These are phyloP conservation scores for Oreonectes daqikongensis DNA, from an alignment of 2,797 vertebrate genomes.

Conservation along the genomic window DNA sequence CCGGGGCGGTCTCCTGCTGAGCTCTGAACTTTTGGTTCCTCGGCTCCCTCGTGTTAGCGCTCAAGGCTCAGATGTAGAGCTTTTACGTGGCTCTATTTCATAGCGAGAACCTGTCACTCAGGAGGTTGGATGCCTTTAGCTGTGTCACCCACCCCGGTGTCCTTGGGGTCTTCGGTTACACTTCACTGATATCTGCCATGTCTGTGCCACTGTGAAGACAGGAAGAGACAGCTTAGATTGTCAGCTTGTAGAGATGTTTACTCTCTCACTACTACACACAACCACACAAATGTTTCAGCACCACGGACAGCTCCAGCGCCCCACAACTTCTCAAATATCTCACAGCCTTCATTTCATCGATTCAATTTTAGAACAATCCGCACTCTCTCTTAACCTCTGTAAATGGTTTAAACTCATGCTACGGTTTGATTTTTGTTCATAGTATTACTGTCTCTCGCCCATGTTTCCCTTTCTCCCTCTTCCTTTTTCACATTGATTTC, in stretches of 20 bases:
- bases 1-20: constrained; percentile 40
- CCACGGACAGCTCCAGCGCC: constrained; percentile 68
- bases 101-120: constrained; percentile 40
- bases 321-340: constrained; percentile 3
- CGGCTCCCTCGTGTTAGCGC: constrained; percentile 12
- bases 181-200: constrained; percentile 43
- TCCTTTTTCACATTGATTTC: constrained; percentile 37
- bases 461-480: constrained; percentile 2
- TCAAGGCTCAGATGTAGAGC: constrained; percentile 21
- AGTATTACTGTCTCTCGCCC: background rate
- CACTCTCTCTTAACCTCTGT: constrained; percentile 23
- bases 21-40: constrained; percentile 43
- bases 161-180: constrained; percentile 53
- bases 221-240: constrained; percentile 39
- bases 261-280: background rate
- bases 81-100: constrained; percentile 25
- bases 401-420: constrained; percentile 28
- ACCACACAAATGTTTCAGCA: constrained; percentile 72
- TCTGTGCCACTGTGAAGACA: constrained; percentile 28
- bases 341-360: constrained; percentile 5
- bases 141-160: constrained; percentile 20
- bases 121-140: constrained; percentile 38
- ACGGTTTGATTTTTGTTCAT: background rate
- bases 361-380: constrained; percentile 26
- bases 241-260: constrained; percentile 39